phyloP scores from a whole-genome alignment of 2,888 invertebrate genomes.

The Acheta domesticus region DNA sequence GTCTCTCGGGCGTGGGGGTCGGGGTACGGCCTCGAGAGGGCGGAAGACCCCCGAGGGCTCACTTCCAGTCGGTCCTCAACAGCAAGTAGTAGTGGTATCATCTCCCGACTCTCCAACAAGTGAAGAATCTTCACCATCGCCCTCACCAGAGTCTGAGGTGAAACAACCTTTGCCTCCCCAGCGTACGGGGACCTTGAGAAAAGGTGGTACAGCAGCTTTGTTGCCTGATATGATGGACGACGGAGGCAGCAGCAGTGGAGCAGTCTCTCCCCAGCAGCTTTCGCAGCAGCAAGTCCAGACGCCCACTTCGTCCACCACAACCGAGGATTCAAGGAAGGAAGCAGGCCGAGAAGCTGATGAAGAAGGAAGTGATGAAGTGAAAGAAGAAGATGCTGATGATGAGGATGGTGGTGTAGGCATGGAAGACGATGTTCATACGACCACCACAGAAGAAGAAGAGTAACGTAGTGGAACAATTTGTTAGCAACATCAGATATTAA shows the following conservation, averaged over 20 bases:
- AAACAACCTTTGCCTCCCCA: slow-evolving; percentile 53
- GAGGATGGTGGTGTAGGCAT: slow-evolving; percentile 29
- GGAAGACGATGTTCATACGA: slow-evolving; percentile 28
- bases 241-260: slow-evolving; percentile 20
- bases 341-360: slow-evolving; percentile 36
- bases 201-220: not conserved
- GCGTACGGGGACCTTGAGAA: slow-evolving; percentile 31
- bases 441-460: slow-evolving; percentile 32
- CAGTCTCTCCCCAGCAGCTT: slow-evolving; percentile 21
- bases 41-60: slow-evolving; percentile 28
- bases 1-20: slow-evolving; percentile 31
- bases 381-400: slow-evolving; percentile 33
- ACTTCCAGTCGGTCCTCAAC: slow-evolving; percentile 25
- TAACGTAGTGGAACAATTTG: not conserved
- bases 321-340: slow-evolving; percentile 37
- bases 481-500: not conserved
- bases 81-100: slow-evolving; percentile 51
- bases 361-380: slow-evolving; percentile 36
- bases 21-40: slow-evolving; percentile 29
- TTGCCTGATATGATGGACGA: not conserved
- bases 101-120: slow-evolving; percentile 86
- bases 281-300: slow-evolving; percentile 34
- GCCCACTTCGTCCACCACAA: slow-evolving; percentile 37
- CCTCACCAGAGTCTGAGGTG: slow-evolving; percentile 62
- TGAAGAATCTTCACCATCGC: slow-evolving; percentile 68